Percentiles rank a stretch among this genome's conserved stretches.
These are phyloP conservation scores for Maconellicoccus hirsutus DNA, from an alignment of 1,140 invertebrate genomes.

Conservation along the genomic window DNA sequence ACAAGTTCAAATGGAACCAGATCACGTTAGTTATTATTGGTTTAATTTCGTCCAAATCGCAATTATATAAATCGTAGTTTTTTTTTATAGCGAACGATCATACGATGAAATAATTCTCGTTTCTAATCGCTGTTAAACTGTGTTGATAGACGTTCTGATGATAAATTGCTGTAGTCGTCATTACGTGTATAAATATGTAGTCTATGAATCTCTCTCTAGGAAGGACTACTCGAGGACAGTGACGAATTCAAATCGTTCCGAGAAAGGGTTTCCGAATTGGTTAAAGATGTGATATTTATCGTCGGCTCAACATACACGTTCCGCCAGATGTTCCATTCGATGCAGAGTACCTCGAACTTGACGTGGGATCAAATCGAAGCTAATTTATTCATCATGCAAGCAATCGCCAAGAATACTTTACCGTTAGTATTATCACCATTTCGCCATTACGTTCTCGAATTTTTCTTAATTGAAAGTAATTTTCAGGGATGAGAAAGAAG, in stretches of 20 bases:
- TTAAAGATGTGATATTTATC: constrained; percentile 96
- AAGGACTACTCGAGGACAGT: constrained; percentile 75
- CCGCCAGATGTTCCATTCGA: constrained; percentile 71
- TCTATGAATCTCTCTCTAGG: constrained; percentile 37
- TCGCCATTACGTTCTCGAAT: background rate
- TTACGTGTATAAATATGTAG: background rate
- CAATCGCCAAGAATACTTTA: constrained; percentile 88
- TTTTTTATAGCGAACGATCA: background rate
- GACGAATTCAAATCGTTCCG: constrained; percentile 83
- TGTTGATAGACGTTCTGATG: constrained; percentile 1
- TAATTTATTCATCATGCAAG: constrained; percentile 90
- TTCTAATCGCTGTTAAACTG: constrained; percentile 14
- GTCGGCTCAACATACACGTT: constrained; percentile 86
- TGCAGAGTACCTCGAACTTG: constrained; percentile 43
- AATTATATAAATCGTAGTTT: background rate
- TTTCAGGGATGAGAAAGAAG: constrained; percentile 76
- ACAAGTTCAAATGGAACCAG: constrained; percentile 82
- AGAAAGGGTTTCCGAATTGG: constrained; percentile 76
- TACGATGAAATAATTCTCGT: background rate
- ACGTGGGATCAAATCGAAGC: constrained; percentile 90
- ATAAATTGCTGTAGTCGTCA: background rate
- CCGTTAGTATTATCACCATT: constrained; percentile 56
- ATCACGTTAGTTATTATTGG: constrained; percentile 50
- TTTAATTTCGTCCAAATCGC: constrained; percentile 20
- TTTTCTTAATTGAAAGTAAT: background rate